These are phyloP conservation scores for Narcine bancroftii DNA, from an alignment of 2,113 vertebrate genomes.

Conservation along the genomic window DNA sequence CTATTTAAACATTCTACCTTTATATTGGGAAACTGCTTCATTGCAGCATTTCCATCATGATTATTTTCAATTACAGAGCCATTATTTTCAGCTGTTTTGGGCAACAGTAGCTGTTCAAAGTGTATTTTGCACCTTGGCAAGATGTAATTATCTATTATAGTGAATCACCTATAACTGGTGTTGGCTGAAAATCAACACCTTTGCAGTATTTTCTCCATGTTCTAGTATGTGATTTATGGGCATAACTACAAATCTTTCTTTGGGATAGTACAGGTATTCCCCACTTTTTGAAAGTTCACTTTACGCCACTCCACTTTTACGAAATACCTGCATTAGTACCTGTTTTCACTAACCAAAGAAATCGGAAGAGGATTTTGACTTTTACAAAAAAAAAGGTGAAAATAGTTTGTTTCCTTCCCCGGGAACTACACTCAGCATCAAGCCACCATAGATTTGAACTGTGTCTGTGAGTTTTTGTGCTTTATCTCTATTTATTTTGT, in stretches of 20 bases:
- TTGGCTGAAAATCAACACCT: background rate
- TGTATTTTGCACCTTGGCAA: background rate
- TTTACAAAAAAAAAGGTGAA: too few species aligned
- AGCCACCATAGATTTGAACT: too few species aligned
- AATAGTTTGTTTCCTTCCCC: too few species aligned
- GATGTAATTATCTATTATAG: background rate
- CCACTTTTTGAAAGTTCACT: too few species aligned
- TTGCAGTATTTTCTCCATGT: background rate
- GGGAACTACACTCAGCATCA: too few species aligned
- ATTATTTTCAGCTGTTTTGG: background rate
- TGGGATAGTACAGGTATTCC: too few species aligned
- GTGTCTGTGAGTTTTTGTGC: too few species aligned
- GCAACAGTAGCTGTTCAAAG: background rate
- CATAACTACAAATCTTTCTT: background rate
- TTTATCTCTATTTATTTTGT: too few species aligned
- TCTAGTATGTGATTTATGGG: background rate
- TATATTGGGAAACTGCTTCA: background rate
- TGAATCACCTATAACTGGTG: slow-evolving; percentile 29
- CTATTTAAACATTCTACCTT: background rate
- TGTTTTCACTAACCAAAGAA: too few species aligned
- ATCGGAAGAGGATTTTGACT: too few species aligned
- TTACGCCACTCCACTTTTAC: too few species aligned
- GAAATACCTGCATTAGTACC: too few species aligned
- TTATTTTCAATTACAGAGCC: background rate
- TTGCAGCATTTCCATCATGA: background rate